A percentile compares a stretch with the other conserved stretches of the same genome.
Evolutionary conservation across 2,113 vertebrate species (phyloP).

Genomic region (Trichechus manatus): DNA sequence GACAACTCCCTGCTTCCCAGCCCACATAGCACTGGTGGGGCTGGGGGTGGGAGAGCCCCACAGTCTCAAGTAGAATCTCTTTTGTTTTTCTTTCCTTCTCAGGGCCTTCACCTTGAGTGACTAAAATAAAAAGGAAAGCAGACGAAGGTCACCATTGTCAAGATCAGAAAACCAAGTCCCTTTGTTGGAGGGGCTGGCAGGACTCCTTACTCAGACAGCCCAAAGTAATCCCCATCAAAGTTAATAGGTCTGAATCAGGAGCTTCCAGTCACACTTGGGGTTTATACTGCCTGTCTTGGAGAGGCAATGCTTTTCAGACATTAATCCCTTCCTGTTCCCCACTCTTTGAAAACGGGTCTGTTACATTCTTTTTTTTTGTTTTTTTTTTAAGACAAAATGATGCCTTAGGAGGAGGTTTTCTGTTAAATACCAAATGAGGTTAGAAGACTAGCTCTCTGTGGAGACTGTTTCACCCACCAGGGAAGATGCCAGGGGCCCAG

Average conservation of each 20-base stretch:
- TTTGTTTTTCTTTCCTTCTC: constrained; percentile 64
- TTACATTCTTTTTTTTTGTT: neutral
- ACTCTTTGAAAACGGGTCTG: neutral
- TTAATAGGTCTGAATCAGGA: neutral
- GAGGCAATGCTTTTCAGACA: neutral
- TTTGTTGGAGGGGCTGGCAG: neutral
- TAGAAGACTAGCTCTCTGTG: neutral
- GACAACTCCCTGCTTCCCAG: constrained; percentile 6
- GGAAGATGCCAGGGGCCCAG: neutral
- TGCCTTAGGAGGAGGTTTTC: neutral
- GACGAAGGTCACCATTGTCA: neutral
- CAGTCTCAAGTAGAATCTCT: constrained; percentile 3
- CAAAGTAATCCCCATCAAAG: neutral
- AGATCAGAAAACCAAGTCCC: neutral
- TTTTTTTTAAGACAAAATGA: neutral
- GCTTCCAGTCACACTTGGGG: neutral
- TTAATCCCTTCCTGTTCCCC: neutral
- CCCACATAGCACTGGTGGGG: constrained; percentile 18
- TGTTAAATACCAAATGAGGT: neutral
- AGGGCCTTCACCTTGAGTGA: constrained; percentile 67
- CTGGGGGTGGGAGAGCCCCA: constrained; percentile 11
- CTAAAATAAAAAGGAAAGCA: constrained; percentile 62
- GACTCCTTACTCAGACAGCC: neutral
- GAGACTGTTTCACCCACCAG: neutral
- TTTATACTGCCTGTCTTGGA: neutral